Percentiles rank a stretch among this genome's conserved stretches.
Evolutionary conservation across 2,113 vertebrate species (phyloP).

Genomic region (Saimiri boliviensis): DNA sequence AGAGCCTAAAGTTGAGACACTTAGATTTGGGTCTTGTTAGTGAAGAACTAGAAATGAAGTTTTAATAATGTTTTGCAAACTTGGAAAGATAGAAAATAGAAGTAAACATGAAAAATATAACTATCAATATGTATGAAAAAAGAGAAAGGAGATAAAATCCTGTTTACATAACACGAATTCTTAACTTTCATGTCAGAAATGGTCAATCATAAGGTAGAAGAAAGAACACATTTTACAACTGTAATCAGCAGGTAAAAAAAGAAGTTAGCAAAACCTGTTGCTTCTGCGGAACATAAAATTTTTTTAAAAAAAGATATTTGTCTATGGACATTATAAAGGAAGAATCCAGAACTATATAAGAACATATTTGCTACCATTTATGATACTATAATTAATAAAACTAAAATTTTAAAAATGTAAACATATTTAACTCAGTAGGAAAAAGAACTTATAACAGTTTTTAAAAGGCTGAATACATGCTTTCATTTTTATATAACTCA

Average conservation of each 20-base stretch:
- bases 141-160: neutral
- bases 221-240: neutral
- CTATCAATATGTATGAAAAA: neutral
- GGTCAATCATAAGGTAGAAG: neutral
- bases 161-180: neutral
- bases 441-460: neutral
- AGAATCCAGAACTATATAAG: neutral
- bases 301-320: neutral
- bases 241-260: neutral
- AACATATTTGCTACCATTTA: neutral
- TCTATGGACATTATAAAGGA: neutral
- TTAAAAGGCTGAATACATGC: neutral
- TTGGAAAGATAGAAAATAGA: neutral
- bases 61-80: neutral
- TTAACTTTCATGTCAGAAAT: neutral
- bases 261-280: neutral
- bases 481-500: conserved; percentile 1
- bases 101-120: neutral
- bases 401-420: neutral
- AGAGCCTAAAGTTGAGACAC: neutral
- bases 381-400: neutral
- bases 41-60: neutral
- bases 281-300: neutral
- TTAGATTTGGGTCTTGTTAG: neutral
- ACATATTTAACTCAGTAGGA: neutral